Evolutionary conservation across 2,113 vertebrate species (phyloP).

Genomic region (Tetraodon nigroviridis): DNA sequence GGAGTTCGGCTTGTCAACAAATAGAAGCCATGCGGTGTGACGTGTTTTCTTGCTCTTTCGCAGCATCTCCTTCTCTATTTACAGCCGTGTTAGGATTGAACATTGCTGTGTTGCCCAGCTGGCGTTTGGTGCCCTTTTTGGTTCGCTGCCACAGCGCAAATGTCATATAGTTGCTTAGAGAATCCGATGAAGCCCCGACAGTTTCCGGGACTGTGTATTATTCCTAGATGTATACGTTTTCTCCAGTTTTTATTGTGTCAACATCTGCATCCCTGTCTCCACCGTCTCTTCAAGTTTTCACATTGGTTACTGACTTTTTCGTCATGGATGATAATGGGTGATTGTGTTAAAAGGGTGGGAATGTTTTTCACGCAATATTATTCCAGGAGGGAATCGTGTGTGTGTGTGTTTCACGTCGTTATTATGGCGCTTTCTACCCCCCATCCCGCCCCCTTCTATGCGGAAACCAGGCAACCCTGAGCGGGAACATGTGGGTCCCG

Average conservation of each 20-base stretch:
- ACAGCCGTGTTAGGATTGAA: slow-evolving; percentile 40
- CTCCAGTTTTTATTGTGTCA: slow-evolving; percentile 38
- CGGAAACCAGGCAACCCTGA: slow-evolving; percentile 56
- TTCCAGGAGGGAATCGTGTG: slow-evolving; percentile 16
- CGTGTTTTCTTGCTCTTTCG: slow-evolving; percentile 53
- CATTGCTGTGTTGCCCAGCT: slow-evolving; percentile 24
- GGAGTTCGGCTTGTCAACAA: slow-evolving; percentile 66
- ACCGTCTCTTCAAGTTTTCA: slow-evolving; percentile 13
- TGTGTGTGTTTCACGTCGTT: slow-evolving; percentile 32
- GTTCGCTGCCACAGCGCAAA: slow-evolving; percentile 13
- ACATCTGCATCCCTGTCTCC: slow-evolving; percentile 15
- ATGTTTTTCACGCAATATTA: neutral
- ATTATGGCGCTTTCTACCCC: slow-evolving; percentile 51
- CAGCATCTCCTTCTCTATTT: slow-evolving; percentile 55
- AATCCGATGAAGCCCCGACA: neutral
- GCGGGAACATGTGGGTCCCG: slow-evolving; percentile 67
- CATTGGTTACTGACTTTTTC: slow-evolving; percentile 2
- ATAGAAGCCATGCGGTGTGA: slow-evolving; percentile 62
- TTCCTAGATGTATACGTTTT: too few species aligned
- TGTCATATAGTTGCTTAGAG: slow-evolving; percentile 9
- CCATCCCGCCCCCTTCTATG: slow-evolving; percentile 64
- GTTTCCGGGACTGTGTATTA: too few species aligned
- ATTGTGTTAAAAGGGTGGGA: neutral
- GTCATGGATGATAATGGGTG: too few species aligned
- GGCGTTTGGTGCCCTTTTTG: slow-evolving; percentile 15